Percentiles rank a stretch among this genome's conserved stretches.
These are phyloP conservation scores for Australoheros scitulus DNA, from an alignment of 2,113 vertebrate genomes.

Conservation along the genomic window DNA sequence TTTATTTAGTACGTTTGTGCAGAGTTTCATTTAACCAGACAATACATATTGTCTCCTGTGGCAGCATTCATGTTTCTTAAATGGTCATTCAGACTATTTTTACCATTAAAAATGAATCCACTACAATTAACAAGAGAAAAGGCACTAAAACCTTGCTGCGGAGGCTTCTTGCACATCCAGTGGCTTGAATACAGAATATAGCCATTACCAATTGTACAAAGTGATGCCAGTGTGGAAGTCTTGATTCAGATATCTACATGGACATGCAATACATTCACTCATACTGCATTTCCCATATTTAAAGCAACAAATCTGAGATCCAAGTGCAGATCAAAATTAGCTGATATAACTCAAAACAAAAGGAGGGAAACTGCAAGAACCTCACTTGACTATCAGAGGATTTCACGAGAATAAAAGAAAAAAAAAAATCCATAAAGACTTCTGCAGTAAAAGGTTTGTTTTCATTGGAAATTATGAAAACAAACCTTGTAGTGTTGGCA, in stretches of 20 bases:
- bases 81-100: slow-evolving; percentile 7
- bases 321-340: not conserved
- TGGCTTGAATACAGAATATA: not conserved
- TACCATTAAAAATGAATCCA: not conserved
- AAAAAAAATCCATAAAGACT: not conserved
- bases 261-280: not conserved
- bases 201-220: not conserved
- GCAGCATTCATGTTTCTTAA: not conserved
- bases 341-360: not conserved
- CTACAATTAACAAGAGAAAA: not conserved
- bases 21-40: slow-evolving; percentile 2
- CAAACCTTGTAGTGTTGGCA: not conserved
- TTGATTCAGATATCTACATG: not conserved
- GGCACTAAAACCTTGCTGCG: not conserved
- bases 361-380: not conserved
- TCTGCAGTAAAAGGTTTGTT: not conserved
- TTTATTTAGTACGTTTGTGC: slow-evolving; percentile 25
- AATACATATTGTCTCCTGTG: not conserved
- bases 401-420: not conserved
- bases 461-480: not conserved
- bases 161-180: not conserved
- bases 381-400: not conserved
- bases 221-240: too few species aligned
- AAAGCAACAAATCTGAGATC: not conserved
- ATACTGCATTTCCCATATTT: not conserved